Evolutionary conservation across 2,888 invertebrate genomes (phyloP), one percentile per base, ranked within the genome.

Genomic region (Lathronympha strigana): DNA sequence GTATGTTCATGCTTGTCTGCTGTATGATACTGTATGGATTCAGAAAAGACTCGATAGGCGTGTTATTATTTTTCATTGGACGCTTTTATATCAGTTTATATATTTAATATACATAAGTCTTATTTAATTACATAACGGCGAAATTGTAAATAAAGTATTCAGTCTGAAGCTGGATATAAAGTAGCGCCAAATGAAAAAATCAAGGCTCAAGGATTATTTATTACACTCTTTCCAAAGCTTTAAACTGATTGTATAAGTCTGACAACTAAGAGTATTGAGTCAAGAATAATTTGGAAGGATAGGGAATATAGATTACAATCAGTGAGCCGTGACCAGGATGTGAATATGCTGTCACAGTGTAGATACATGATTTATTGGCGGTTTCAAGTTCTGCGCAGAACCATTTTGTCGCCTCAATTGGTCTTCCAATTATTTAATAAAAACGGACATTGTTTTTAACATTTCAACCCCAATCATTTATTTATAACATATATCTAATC

Each of bases 391-490:
- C 53, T 25, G 45, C 53, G 61, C 23, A 62, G 61, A 31, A 31
- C 19, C 31, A 1, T 43, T 57, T 57, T 28, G 21, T 21, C 21
- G n/a, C n/a, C n/a, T 36, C 21, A 53, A 13, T 36, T 49, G 51
- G 21, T 55, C 6, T 28, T 55, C 40, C 19, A 43, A 55, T 55
- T 43, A 25, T 40, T 1, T 17, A 43, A 2, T 25, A 0, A 38
- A 23, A 45, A 45, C n/a, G 15, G n/a, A 57, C 70, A 51, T 63
- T 67, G 76, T 76, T 77, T 86, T 87, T 84, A 87, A n/a, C 5
- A 82, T 82, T 83, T 81, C 31, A 73, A 76, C 75, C 77, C 80
- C 79, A 80, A 79, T 72, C 72, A 38, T 66, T 45, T 55, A 43
- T 61, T 61, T 25, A 57, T 58, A 36, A 57, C 47, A 33, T 57